Percentiles rank a stretch among this genome's conserved stretches.
Conservation (phyloP, 2,888 invertebrate genomes). For the Hydrotaea diabolus region DNA sequence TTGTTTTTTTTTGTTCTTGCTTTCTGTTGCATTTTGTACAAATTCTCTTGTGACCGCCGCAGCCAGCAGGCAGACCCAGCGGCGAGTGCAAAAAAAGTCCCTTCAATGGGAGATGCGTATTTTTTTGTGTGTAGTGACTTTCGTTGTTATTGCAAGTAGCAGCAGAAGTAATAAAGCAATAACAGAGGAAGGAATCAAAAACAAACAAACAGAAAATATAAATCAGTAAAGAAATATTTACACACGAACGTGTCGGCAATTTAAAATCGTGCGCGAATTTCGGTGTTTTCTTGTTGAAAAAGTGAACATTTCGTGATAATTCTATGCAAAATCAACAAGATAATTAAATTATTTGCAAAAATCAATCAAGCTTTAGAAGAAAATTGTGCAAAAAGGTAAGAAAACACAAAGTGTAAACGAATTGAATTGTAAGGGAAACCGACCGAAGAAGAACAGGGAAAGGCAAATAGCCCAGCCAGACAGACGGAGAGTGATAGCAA, state of each 20-base stretch:
- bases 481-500: constrained; percentile 2
- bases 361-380: not conserved
- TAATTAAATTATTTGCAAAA: constrained; percentile 35
- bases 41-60: constrained; percentile 28
- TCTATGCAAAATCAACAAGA: constrained; percentile 33
- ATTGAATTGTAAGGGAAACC: not conserved
- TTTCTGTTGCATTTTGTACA: constrained; percentile 31
- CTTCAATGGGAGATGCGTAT: constrained; percentile 32
- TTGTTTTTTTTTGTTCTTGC: constrained; percentile 31
- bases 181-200: constrained; percentile 46
- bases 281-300: not conserved
- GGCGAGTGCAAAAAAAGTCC: not conserved
- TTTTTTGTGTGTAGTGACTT: constrained; percentile 31
- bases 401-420: not conserved
- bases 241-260: constrained; percentile 31
- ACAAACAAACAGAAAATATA: no score
- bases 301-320: not conserved
- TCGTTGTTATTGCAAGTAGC: constrained; percentile 20
- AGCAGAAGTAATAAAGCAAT: constrained; percentile 44
- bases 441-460: not conserved
- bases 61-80: not conserved
- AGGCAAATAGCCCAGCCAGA: not conserved
- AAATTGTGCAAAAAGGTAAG: not conserved
- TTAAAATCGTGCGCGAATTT: not conserved
- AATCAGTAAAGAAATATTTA: constrained; percentile 24